Base-by-base conservation (phyloP, 2,888 invertebrate species). In the Hipparchia semele region DNA sequence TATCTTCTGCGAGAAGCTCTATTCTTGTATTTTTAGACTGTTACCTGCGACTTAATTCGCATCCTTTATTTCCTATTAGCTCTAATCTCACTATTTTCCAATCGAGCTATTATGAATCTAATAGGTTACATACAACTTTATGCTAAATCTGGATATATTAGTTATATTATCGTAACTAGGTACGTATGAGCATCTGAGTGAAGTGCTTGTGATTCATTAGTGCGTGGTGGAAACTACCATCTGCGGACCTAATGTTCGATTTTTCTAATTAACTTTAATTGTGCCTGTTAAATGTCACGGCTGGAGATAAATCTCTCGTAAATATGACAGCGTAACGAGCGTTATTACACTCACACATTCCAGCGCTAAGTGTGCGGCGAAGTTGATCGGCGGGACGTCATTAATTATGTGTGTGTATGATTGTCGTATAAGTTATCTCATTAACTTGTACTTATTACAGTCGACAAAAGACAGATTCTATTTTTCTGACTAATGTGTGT, bases 181-280 rank as follows among this genome's bases (percentile, higher is more conserved):
- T 46, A 6, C 46, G 6, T 49, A 7, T 7, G 6, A 49, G 5
- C 49, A 49, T 49, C 49, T 6, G 7, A 23, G n/a, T 1, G 8
- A 2, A 23, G 56, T 13, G 56, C 13, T 13, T 2, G 6, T n/a
- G 13, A 56, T 56, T 13, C 7, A 56, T 56, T 13, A 64, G 10
- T 10, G 49, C 49, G 5, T 8, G 8, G 49, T 8, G 49, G 49
- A 51, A 10, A 1, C n/a, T 8, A 7, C 7, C 49, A 51, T 64
- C 13, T 23, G 46, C 13, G 46, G 1, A 8, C 8, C 59, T 59
- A 59, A 33, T 46, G 61, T 12, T n/a, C n/a, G 6, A 62, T 46
- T 62, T 62, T 62, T 62, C 61, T 62, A 46, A 62, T 62, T n/a
- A 62, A 62, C 61, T 62, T 46, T 62, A 62, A 62, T 62, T 46